Evolutionary conservation across 1,140 invertebrate species (phyloP), one percentile per base, ranked within the genome.

Genomic region (Polypedilum pembai): DNA sequence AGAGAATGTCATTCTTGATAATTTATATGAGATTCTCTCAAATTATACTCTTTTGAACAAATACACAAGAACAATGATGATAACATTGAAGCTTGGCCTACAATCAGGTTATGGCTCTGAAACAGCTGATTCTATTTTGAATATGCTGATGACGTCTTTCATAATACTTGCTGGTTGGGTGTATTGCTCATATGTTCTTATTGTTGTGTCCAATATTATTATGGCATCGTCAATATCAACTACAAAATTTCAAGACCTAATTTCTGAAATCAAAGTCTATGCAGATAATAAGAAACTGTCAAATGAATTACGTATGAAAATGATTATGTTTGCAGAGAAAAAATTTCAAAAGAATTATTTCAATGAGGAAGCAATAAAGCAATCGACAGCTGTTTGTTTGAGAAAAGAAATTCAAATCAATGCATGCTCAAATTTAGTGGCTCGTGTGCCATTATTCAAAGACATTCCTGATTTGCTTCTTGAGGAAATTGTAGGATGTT

Each of bases 321-420:
- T 7, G 83, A 80, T 33, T 80, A 69, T 69, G n/a, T 69, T 18
- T 12, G 8, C 82, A 65, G 79, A 84, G 73, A 86, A 83, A 72
- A 80, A 80, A 4, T 83, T 80, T 24, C 83, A 81, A 41, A 84
- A 80, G 41, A 78, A 78, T 45, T 84, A 84, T 77, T 83, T 83
- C 41, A 79, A 81, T 10, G 80, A 85, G 41, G 80, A 79, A 74
- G 78, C 78, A 56, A 84, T 87, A 41, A 79, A 83, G 4, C 74
- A 77, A 0, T 81, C 83, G 20, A 82, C 86, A 1, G 84, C 85
- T 3, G 78, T 78, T 15, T 80, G 82, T 18, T 77, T 85, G 74
- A 78, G 78, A 7, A 73, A 85, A 82, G 82, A 85, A 78, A 79
- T 86, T 2, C 80, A 83, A 72, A 77, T 85, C 63, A 81, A 85